These are phyloP conservation scores for Eugnorisma glareosa DNA, from an alignment of 2,888 invertebrate genomes.

Conservation along the genomic window DNA sequence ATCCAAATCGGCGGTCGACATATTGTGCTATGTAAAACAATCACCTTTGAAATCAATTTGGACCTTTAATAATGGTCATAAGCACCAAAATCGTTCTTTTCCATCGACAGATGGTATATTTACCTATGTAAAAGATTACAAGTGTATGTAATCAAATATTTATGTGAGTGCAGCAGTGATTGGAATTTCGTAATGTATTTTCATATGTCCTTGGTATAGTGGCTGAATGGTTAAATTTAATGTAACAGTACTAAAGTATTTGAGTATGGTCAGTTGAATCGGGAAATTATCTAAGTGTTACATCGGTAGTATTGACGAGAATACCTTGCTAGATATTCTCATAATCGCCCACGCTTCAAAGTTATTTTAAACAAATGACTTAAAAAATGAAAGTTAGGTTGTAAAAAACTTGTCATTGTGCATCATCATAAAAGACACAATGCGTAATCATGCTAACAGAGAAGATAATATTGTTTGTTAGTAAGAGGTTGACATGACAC, in stretches of 20 bases:
- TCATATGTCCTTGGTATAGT: conserved; percentile 68
- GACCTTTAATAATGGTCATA: conserved; percentile 49
- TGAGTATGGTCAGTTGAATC: conserved; percentile 58
- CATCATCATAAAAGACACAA: conserved; percentile 42
- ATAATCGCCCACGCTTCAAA: conserved; percentile 33
- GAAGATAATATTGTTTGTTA: conserved; percentile 40
- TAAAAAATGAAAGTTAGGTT: conserved; percentile 52
- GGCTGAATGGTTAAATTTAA: conserved; percentile 59
- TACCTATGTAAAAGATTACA: conserved; percentile 72
- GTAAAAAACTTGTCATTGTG: conserved; percentile 31
- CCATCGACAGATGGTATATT: conserved; percentile 77
- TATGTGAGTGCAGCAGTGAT: conserved; percentile 73
- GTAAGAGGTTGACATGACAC: conserved; percentile 29
- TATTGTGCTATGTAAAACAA: conserved; percentile 80
- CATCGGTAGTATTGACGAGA: conserved; percentile 57
- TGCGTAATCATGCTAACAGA: conserved; percentile 44
- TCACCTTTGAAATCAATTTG: conserved; percentile 55
- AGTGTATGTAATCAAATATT: conserved; percentile 68
- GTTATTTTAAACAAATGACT: conserved; percentile 24
- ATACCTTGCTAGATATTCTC: conserved; percentile 53
- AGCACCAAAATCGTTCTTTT: conserved; percentile 60
- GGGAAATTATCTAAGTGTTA: conserved; percentile 64
- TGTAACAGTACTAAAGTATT: conserved; percentile 60
- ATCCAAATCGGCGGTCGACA: conserved; percentile 85
- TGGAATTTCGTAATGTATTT: conserved; percentile 72